These are phyloP conservation scores for Puntigrus tetrazona DNA, from an alignment of 2,113 vertebrate species.

Conservation along the genomic window DNA sequence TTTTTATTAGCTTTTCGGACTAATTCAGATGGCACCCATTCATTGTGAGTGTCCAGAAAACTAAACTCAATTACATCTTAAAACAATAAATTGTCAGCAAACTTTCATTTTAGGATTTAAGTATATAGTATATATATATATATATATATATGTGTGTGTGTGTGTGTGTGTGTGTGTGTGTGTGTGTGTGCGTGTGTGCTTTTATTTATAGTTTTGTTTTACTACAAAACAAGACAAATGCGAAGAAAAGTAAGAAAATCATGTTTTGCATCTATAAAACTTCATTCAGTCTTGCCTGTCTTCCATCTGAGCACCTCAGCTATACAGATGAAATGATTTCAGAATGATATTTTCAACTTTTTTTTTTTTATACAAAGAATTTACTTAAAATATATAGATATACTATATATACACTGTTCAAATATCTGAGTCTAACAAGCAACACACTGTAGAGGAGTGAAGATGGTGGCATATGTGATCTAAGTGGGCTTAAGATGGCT, in stretches of 20 bases:
- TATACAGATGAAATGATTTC: not conserved
- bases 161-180: too few relatives aligned
- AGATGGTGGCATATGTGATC: not conserved
- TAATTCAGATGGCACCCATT: not conserved
- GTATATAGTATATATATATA: too few relatives aligned
- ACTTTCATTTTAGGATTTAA: not conserved
- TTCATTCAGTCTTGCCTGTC: not conserved
- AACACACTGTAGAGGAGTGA: not conserved
- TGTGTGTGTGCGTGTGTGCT: too few relatives aligned
- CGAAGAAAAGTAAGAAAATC: not conserved
- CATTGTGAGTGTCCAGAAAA: not conserved
- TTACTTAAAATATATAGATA: slow-evolving; percentile 29
- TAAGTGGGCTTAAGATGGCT: not conserved
- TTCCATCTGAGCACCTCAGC: not conserved
- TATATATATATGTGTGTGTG: too few relatives aligned
- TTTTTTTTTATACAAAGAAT: slow-evolving; percentile 1
- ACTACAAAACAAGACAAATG: not conserved
- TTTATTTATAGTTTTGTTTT: too few relatives aligned
- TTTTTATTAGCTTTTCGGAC: not conserved
- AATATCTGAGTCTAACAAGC: slow-evolving; percentile 6
- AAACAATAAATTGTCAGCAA: not conserved
- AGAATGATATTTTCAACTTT: not conserved
- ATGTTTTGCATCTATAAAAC: not conserved
- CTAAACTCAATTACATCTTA: not conserved
- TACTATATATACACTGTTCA: slow-evolving; percentile 25